These are phyloP conservation scores for Thera britannica DNA, from an alignment of 2,888 invertebrate genomes.

Conservation along the genomic window DNA sequence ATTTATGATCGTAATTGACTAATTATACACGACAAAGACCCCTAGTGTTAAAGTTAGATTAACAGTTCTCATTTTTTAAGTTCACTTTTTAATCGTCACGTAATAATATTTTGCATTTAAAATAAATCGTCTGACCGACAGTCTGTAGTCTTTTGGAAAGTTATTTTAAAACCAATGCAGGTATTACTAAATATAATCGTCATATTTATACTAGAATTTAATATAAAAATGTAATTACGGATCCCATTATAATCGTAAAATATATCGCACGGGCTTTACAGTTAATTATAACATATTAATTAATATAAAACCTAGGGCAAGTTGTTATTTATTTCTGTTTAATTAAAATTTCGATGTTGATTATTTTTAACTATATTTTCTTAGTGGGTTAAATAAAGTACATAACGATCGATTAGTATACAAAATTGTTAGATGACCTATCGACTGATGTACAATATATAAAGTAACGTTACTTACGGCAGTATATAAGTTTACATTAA, in stretches of 20 bases:
- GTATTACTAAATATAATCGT: constrained; percentile 83
- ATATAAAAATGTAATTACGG: constrained; percentile 82
- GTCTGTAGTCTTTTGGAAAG: constrained; percentile 76
- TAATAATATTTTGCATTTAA: constrained; percentile 75
- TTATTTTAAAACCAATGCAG: constrained; percentile 83
- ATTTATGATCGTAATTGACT: constrained; percentile 86
- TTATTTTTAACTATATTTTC: constrained; percentile 80
- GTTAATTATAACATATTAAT: constrained; percentile 82
- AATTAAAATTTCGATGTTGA: constrained; percentile 73
- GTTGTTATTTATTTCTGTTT: constrained; percentile 88
- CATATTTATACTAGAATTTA: constrained; percentile 83
- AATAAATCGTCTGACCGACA: constrained; percentile 62
- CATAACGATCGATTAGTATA: constrained; percentile 81
- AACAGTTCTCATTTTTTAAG: constrained; percentile 73
- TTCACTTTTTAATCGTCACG: constrained; percentile 65
- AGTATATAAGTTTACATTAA: constrained; percentile 81
- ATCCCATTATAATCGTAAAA: constrained; percentile 76
- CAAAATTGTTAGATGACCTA: constrained; percentile 83
- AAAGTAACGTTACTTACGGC: constrained; percentile 82
- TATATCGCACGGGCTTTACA: constrained; percentile 84
- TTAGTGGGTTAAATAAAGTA: constrained; percentile 83
- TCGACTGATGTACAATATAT: constrained; percentile 85
- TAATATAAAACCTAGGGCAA: constrained; percentile 82
- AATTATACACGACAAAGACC: constrained; percentile 79
- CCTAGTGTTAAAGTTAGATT: constrained; percentile 80